Conservation (phyloP, 2,113 vertebrate genomes). For the Regulus satrapa region DNA sequence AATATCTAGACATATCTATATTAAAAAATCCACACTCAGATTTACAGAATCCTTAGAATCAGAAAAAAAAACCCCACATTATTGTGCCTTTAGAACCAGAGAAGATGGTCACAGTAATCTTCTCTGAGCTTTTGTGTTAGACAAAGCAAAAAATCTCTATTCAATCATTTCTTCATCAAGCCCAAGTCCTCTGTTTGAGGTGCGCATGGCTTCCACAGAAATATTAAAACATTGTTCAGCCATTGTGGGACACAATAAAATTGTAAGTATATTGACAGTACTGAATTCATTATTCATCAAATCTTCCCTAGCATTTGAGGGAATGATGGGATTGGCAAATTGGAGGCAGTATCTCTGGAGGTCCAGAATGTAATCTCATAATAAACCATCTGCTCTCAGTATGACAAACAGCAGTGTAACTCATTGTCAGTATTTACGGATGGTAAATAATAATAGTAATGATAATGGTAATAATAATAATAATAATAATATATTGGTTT, state of each 20-base stretch:
- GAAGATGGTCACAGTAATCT: not conserved
- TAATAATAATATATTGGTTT: not conserved
- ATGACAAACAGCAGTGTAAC: not conserved
- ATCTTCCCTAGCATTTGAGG: not conserved
- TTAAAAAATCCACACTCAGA: not conserved
- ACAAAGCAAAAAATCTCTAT: not conserved
- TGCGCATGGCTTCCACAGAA: not conserved
- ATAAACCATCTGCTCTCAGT: conserved; percentile 32
- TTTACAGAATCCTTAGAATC: not conserved
- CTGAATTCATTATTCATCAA: not conserved
- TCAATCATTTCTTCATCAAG: not conserved
- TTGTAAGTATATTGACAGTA: not conserved
- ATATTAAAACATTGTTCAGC: not conserved
- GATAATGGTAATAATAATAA: not conserved
- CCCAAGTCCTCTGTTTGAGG: not conserved
- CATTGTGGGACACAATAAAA: not conserved
- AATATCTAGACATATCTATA: not conserved
- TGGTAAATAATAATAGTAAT: not conserved
- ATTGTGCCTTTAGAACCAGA: not conserved
- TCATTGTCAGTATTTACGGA: not conserved
- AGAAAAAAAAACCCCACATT: not conserved
- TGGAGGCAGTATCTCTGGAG: not conserved
- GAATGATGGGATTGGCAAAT: not conserved
- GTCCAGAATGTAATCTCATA: not conserved
- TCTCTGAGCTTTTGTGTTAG: not conserved